A percentile compares a stretch with the other conserved stretches of the same genome.
These are phyloP conservation scores for Cecidostiba fungosa DNA, from an alignment of 2,888 invertebrate genomes.

Conservation along the genomic window DNA sequence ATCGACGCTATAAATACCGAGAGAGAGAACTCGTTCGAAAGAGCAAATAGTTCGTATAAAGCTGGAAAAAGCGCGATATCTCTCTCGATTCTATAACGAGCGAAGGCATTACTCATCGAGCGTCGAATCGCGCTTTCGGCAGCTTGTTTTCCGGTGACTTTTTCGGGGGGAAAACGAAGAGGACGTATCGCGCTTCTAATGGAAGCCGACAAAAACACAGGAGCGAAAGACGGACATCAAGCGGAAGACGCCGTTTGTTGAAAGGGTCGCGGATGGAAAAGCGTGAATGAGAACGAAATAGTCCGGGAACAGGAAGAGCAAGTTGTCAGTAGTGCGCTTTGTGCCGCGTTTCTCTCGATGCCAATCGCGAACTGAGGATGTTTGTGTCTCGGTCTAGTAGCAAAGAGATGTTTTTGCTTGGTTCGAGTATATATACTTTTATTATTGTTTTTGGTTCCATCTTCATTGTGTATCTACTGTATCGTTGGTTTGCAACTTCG, in stretches of 20 bases:
- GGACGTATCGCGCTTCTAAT: constrained; percentile 38
- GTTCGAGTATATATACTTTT: not conserved
- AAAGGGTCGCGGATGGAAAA: constrained; percentile 13
- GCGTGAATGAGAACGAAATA: not conserved
- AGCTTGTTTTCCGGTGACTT: constrained; percentile 2
- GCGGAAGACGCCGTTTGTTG: constrained; percentile 1
- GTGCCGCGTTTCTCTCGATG: not conserved
- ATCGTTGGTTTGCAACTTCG: no score
- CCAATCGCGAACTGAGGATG: not conserved
- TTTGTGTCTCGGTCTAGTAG: no score
- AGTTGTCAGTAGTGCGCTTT: not conserved
- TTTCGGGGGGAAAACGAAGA: not conserved
- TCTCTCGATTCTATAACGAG: constrained; percentile 5
- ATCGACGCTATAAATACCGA: not conserved
- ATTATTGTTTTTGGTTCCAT: not conserved
- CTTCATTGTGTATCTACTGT: no score
- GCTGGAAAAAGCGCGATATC: not conserved
- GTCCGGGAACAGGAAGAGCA: not conserved
- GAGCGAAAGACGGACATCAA: not conserved
- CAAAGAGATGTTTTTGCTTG: not conserved
- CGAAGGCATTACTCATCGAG: constrained; percentile 53
- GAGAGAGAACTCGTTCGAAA: not conserved
- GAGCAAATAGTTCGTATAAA: constrained; percentile 6
- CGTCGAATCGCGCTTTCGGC: constrained; percentile 31
- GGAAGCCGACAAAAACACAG: constrained; percentile 43